Percentiles rank a stretch among this genome's conserved stretches.
Conservation (phyloP, 2,113 vertebrate species). For the Odocoileus hemionus region DNA sequence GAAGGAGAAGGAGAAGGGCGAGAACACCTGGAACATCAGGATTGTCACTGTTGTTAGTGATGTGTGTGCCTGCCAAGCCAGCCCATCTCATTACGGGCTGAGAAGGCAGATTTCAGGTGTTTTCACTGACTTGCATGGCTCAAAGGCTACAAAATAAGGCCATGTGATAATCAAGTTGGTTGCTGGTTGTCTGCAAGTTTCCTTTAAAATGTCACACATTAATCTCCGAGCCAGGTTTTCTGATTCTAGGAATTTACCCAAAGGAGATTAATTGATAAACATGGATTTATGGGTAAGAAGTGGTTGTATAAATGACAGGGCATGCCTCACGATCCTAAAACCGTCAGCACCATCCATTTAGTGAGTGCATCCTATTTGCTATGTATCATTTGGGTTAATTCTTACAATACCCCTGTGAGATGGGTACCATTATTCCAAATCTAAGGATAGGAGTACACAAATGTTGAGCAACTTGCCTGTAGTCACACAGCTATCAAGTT, state of each 20-base stretch:
- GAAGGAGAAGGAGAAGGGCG: background rate
- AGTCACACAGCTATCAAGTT: background rate
- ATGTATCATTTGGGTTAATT: background rate
- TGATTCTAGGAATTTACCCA: slow-evolving; percentile 5
- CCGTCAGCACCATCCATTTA: background rate
- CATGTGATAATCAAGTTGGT: background rate
- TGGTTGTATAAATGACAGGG: background rate
- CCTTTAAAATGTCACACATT: background rate
- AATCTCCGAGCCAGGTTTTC: background rate
- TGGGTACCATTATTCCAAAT: background rate
- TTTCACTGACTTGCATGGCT: background rate
- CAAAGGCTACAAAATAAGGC: background rate
- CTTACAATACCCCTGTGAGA: background rate
- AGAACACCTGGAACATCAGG: background rate
- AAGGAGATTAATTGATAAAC: background rate
- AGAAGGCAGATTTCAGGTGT: background rate
- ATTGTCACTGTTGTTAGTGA: background rate
- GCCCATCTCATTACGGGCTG: background rate
- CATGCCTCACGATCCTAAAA: background rate
- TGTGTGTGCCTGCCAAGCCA: background rate
- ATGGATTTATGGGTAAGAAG: background rate
- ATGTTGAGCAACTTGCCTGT: background rate
- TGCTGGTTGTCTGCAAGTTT: background rate
- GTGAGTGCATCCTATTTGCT: background rate
- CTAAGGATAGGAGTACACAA: background rate